These are phyloP conservation scores for Typhlomys cinereus DNA, from an alignment of 2,113 vertebrate species.

Conservation along the genomic window DNA sequence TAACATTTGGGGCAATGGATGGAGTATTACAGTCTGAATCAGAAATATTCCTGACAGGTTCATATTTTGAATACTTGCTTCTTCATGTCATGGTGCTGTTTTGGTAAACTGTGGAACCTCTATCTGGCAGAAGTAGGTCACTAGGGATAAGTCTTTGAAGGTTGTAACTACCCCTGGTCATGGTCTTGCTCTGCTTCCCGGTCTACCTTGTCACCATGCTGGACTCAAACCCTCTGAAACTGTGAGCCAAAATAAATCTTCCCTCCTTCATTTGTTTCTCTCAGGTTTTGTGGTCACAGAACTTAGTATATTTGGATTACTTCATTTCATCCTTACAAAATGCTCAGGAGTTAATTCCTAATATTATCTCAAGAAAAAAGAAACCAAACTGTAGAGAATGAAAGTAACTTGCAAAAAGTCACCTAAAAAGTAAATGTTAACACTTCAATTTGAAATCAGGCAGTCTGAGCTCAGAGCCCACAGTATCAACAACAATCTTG, in stretches of 20 bases:
- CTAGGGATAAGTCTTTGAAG: not conserved
- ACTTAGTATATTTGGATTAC: not conserved
- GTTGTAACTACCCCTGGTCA: not conserved
- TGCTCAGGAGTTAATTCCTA: not conserved
- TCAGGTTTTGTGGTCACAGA: not conserved
- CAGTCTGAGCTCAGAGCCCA: not conserved
- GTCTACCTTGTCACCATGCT: not conserved
- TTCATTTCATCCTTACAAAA: constrained; percentile 17
- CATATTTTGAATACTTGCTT: not conserved
- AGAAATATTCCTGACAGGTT: not conserved
- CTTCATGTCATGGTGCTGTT: not conserved
- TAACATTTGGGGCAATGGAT: too few relatives aligned
- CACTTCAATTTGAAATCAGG: not conserved
- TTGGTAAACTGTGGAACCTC: not conserved
- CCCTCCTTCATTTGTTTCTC: not conserved
- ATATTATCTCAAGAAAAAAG: not conserved
- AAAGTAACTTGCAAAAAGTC: not conserved
- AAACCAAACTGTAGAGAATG: not conserved
- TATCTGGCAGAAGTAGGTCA: not conserved
- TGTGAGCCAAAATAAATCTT: not conserved
- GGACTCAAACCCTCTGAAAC: not conserved
- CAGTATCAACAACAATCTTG: not conserved
- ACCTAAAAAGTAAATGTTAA: not conserved
- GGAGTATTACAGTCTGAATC: too few relatives aligned
- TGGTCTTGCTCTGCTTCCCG: not conserved